A percentile compares a stretch with the other conserved stretches of the same genome.
Conservation (phyloP, 1,140 invertebrate genomes). For the Limonius californicus region DNA sequence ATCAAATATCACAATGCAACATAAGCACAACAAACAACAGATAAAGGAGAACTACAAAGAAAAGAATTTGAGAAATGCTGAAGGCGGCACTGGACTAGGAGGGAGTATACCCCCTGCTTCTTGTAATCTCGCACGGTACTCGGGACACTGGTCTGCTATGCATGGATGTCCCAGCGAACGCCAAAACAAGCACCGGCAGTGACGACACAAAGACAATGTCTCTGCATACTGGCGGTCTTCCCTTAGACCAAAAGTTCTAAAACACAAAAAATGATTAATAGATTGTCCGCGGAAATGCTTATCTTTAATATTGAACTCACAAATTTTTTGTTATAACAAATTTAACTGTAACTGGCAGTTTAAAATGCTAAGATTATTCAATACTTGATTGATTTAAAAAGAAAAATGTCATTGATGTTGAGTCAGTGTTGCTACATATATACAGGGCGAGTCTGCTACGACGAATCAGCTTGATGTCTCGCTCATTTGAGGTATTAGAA, state of each 20-base stretch:
- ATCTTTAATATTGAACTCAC: too few relatives aligned
- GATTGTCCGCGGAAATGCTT: too few relatives aligned
- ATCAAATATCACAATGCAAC: slow-evolving; percentile 20
- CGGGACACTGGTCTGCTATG: slow-evolving; percentile 77
- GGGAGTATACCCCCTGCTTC: slow-evolving; percentile 75
- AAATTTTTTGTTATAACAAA: too few relatives aligned
- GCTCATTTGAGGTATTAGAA: too few relatives aligned
- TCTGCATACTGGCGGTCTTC: slow-evolving; percentile 89
- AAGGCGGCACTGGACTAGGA: slow-evolving; percentile 79
- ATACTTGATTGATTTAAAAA: too few relatives aligned
- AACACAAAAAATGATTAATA: too few relatives aligned
- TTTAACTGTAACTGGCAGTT: too few relatives aligned
- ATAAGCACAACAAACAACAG: slow-evolving; percentile 20
- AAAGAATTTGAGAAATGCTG: slow-evolving; percentile 88
- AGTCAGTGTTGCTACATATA: too few relatives aligned
- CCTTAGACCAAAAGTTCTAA: slow-evolving; percentile 79
- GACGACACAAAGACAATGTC: slow-evolving; percentile 88
- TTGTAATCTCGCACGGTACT: slow-evolving; percentile 71
- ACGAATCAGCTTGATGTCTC: too few relatives aligned
- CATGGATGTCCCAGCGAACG: slow-evolving; percentile 87
- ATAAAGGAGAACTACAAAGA: slow-evolving; percentile 60
- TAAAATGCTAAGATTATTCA: too few relatives aligned
- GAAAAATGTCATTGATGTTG: too few relatives aligned
- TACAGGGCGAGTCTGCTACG: too few relatives aligned
- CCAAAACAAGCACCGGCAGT: slow-evolving; percentile 97